Conservation (phyloP, 1,140 invertebrate species). For the Cydia fagiglandana region DNA sequence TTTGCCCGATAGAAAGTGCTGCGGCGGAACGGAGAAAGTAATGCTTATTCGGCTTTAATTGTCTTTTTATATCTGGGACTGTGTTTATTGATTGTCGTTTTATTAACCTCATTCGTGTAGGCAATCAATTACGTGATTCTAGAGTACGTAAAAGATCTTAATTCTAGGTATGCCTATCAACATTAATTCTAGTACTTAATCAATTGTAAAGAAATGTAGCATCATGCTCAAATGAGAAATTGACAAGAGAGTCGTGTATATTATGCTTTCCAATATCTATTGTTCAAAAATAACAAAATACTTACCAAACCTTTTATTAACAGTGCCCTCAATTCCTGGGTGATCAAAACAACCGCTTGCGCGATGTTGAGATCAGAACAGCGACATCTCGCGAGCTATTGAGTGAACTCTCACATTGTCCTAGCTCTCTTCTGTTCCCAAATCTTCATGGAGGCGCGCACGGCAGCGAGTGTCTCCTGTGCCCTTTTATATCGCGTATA, state of each 20-base stretch:
- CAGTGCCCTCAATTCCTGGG: too few relatives aligned
- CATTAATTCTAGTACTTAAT: too few relatives aligned
- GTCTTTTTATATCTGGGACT: background rate
- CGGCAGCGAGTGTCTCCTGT: too few relatives aligned
- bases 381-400: background rate
- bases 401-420: conserved; percentile 55
- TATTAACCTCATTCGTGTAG: background rate
- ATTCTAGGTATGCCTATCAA: background rate
- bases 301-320: too few relatives aligned
- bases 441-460: conserved; percentile 80
- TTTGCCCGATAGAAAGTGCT: conserved; percentile 55
- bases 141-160: background rate
- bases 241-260: too few relatives aligned
- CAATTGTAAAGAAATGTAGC: too few relatives aligned
- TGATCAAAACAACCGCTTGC: too few relatives aligned
- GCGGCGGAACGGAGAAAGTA: conserved; percentile 54
- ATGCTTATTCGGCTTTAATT: conserved; percentile 20
- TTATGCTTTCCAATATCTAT: too few relatives aligned
- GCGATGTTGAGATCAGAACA: background rate
- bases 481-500: too few relatives aligned
- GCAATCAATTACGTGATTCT: background rate
- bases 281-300: too few relatives aligned
- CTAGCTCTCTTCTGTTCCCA: conserved; percentile 76
- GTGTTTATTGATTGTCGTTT: background rate
- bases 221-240: too few relatives aligned